Percentiles rank a stretch among this genome's conserved stretches.
Conservation (phyloP, 2,888 invertebrate genomes). For the Pemphredon lugubris region DNA sequence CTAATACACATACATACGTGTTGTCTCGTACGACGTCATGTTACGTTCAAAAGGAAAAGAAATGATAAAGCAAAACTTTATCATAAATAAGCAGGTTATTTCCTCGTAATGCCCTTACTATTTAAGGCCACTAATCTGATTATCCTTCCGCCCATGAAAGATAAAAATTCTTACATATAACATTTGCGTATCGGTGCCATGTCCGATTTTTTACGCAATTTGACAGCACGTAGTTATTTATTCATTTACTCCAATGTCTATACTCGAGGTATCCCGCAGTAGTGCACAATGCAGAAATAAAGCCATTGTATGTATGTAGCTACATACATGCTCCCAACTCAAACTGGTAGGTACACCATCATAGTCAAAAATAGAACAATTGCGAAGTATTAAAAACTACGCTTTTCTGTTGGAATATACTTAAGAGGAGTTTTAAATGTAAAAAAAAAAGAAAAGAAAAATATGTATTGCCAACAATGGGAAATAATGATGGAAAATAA, state of each 20-base stretch:
- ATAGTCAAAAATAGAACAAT: conserved; percentile 1
- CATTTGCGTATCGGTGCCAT: conserved; percentile 10
- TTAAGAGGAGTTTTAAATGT: background rate
- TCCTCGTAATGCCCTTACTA: too few relatives aligned
- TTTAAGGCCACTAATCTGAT: too few relatives aligned
- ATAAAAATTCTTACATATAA: conserved; percentile 10
- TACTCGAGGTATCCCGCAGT: background rate
- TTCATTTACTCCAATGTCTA: background rate
- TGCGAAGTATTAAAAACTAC: background rate
- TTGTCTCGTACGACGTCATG: too few relatives aligned
- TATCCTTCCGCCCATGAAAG: too few relatives aligned
- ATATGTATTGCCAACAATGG: background rate
- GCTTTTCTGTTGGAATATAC: too few relatives aligned
- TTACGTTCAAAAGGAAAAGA: too few relatives aligned
- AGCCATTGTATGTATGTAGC: background rate
- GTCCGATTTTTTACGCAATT: conserved; percentile 12
- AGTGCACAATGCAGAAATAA: conserved; percentile 5
- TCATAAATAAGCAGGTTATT: too few relatives aligned
- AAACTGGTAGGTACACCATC: conserved; percentile 2
- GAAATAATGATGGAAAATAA: background rate
- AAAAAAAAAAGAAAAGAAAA: too few relatives aligned
- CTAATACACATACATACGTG: too few relatives aligned
- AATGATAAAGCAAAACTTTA: too few relatives aligned
- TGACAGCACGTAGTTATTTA: too few relatives aligned
- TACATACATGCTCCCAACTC: conserved; percentile 1